These are phyloP conservation scores for Emys orbicularis DNA, from an alignment of 2,797 vertebrate genomes.

Conservation along the genomic window DNA sequence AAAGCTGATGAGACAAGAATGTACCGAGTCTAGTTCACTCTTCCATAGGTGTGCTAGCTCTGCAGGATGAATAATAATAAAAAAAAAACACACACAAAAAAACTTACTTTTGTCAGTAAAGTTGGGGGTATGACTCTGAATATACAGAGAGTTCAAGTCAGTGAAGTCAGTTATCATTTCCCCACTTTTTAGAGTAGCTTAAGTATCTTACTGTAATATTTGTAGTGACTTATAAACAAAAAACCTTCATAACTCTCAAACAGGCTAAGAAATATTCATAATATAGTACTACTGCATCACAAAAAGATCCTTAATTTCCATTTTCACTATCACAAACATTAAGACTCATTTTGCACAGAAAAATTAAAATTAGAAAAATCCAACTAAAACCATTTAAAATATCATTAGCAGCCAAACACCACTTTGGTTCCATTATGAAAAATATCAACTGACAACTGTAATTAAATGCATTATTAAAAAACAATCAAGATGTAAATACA, in stretches of 20 bases:
- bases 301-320: background rate
- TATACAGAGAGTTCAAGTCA: background rate
- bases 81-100: too few relatives aligned
- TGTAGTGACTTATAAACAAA: background rate
- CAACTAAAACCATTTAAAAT: slow-evolving; percentile 61
- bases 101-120: background rate
- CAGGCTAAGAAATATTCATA: background rate
- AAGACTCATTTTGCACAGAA: slow-evolving; percentile 14
- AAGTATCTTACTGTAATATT: background rate
- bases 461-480: slow-evolving; percentile 75
- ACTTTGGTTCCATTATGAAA: slow-evolving; percentile 69
- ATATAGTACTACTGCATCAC: background rate
- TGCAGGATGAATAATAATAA: background rate
- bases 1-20: background rate
- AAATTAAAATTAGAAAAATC: slow-evolving; percentile 58
- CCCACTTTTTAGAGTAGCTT: background rate
- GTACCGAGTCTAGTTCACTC: background rate
- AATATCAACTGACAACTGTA: slow-evolving; percentile 62
- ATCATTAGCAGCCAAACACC: slow-evolving; percentile 62
- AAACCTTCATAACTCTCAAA: background rate
- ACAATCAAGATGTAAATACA: slow-evolving; percentile 61
- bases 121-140: background rate
- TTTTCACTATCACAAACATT: background rate
- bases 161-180: background rate
- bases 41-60: background rate